phyloP scores from a whole-genome alignment of 2,888 invertebrate genomes.

The Taenaris catops region DNA sequence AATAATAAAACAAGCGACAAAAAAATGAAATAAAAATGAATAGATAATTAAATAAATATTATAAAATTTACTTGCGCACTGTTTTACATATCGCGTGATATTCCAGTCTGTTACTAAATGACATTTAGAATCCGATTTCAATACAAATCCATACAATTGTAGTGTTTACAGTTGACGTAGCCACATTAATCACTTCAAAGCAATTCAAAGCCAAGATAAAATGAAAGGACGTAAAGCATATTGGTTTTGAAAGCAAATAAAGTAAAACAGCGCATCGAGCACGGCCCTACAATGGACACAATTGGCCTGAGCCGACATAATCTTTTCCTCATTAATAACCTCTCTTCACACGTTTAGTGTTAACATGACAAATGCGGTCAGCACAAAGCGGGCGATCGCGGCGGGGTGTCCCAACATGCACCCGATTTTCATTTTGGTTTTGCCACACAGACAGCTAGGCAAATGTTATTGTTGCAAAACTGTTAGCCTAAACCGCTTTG shows the following conservation, averaged over 20 bases:
- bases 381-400: constrained; percentile 47
- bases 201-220: constrained; percentile 20
- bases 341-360: constrained; percentile 72
- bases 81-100: too few relatives aligned
- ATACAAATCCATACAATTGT: constrained; percentile 13
- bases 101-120: too few relatives aligned
- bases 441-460: constrained; percentile 37
- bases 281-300: constrained; percentile 44
- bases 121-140: constrained; percentile 5
- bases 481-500: too few relatives aligned
- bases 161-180: constrained; percentile 14
- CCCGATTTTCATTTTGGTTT: constrained; percentile 45
- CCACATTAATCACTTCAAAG: constrained; percentile 20
- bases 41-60: too few relatives aligned
- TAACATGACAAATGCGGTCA: constrained; percentile 74
- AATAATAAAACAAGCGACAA: too few relatives aligned
- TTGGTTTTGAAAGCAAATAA: constrained; percentile 32
- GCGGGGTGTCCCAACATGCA: constrained; percentile 47
- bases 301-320: constrained; percentile 54
- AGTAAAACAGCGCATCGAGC: constrained; percentile 21
- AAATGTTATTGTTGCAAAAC: constrained; percentile 1
- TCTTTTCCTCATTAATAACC: constrained; percentile 71
- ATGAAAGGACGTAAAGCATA: constrained; percentile 21
- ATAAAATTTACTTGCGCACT: too few relatives aligned
- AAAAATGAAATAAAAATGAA: too few relatives aligned